phyloP scores from a whole-genome alignment of 2,113 vertebrate species.

The Cettia cetti region DNA sequence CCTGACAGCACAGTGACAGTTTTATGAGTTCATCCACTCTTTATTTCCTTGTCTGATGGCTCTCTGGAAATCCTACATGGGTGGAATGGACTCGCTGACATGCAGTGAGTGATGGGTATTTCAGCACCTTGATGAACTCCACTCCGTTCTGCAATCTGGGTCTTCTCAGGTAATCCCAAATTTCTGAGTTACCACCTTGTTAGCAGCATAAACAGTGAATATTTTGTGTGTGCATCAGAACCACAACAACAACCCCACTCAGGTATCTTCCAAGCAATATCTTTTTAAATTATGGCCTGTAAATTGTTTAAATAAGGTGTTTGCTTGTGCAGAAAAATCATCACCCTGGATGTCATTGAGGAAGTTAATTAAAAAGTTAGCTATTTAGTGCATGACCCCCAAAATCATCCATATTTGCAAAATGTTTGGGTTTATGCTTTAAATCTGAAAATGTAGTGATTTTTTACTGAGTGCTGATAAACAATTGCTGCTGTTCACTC shows the following conservation, averaged over 20 bases:
- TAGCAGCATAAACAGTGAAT: not conserved
- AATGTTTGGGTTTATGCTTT: not conserved
- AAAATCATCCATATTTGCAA: not conserved
- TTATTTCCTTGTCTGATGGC: not conserved
- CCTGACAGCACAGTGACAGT: not conserved
- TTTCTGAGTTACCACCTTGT: not conserved
- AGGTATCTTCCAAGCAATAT: not conserved
- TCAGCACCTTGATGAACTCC: not conserved
- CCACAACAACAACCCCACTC: not conserved
- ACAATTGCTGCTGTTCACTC: not conserved
- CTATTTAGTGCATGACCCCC: not conserved
- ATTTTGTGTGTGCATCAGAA: not conserved
- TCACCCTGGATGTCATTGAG: not conserved
- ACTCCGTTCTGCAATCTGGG: not conserved
- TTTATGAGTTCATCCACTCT: not conserved
- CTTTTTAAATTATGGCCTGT: not conserved
- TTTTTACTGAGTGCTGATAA: not conserved
- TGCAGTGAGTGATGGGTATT: not conserved
- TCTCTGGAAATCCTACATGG: not conserved
- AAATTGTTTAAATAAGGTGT: not conserved
- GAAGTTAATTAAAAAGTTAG: not conserved
- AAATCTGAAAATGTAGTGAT: accelerated
- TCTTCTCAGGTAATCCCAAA: not conserved
- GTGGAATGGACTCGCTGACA: accelerated
- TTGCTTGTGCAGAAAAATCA: accelerated